Percentiles rank a stretch among this genome's conserved stretches.
These are phyloP conservation scores for Rhinolophus sinicus DNA, from an alignment of 2,113 vertebrate species.

Conservation along the genomic window DNA sequence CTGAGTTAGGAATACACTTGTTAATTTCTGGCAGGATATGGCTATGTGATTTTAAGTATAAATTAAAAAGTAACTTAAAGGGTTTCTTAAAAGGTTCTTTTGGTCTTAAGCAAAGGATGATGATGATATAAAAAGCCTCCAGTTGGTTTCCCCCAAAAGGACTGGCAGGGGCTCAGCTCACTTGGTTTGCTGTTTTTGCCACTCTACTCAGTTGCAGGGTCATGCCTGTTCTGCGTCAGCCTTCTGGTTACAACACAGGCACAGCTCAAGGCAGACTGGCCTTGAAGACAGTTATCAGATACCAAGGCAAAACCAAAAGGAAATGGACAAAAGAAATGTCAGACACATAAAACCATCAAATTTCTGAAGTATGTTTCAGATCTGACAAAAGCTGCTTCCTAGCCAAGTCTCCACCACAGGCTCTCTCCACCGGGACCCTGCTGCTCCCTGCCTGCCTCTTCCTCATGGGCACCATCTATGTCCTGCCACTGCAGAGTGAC, in stretches of 20 bases:
- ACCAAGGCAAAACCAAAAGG: neutral
- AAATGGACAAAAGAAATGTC: neutral
- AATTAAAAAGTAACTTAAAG: neutral
- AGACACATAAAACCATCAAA: neutral
- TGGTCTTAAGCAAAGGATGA: neutral
- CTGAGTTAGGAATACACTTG: neutral
- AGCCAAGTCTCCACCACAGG: fast-evolving
- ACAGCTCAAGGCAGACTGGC: neutral
- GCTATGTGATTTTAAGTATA: neutral
- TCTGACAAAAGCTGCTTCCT: neutral
- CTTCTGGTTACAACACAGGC: neutral
- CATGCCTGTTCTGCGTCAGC: neutral
- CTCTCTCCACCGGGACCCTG: neutral
- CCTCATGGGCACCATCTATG: neutral
- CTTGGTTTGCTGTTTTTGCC: neutral
- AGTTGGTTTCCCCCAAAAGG: neutral
- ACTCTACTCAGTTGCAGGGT: neutral
- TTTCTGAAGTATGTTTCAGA: neutral
- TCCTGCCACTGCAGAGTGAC: neutral
- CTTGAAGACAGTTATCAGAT: neutral
- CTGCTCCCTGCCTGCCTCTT: neutral
- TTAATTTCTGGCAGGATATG: neutral
- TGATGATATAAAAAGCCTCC: neutral
- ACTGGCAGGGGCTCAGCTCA: neutral
- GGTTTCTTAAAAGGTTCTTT: neutral